Percentiles rank a stretch among this genome's conserved stretches.
Conservation (phyloP, 1,140 invertebrate species). For the Lucilia cuprina region DNA sequence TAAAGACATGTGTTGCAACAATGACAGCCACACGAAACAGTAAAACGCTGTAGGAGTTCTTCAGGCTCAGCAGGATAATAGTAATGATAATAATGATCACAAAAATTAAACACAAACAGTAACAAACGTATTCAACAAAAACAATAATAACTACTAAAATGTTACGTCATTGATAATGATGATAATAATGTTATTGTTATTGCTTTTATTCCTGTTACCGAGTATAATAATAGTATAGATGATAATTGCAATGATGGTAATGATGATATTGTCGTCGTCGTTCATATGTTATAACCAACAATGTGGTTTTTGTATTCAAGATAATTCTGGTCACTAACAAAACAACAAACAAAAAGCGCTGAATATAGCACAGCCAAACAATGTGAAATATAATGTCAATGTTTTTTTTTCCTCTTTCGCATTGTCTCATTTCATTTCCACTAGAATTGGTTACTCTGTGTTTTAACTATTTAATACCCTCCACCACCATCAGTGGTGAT, state of each 20-base stretch:
- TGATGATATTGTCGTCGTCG: too few species aligned
- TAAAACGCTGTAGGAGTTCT: neutral
- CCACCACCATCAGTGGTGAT: too few species aligned
- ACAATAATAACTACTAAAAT: neutral
- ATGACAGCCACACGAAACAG: neutral
- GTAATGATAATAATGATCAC: neutral
- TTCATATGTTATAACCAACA: neutral
- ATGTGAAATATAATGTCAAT: neutral
- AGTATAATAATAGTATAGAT: too few species aligned
- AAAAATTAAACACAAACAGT: neutral
- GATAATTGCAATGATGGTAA: too few species aligned
- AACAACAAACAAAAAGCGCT: neutral
- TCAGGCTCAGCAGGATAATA: neutral
- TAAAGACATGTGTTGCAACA: neutral
- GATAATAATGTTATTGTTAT: too few species aligned
- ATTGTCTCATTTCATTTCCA: neutral
- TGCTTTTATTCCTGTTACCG: too few species aligned
- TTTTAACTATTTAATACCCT: neutral
- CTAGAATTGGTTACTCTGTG: neutral
- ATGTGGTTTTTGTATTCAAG: neutral
- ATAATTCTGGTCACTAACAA: neutral
- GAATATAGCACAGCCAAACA: neutral
- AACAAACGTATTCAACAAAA: too few species aligned
- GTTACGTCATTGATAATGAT: neutral
- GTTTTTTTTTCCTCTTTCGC: neutral